Conservation (phyloP, 2,888 invertebrate species). For the Metellina segmentata region DNA sequence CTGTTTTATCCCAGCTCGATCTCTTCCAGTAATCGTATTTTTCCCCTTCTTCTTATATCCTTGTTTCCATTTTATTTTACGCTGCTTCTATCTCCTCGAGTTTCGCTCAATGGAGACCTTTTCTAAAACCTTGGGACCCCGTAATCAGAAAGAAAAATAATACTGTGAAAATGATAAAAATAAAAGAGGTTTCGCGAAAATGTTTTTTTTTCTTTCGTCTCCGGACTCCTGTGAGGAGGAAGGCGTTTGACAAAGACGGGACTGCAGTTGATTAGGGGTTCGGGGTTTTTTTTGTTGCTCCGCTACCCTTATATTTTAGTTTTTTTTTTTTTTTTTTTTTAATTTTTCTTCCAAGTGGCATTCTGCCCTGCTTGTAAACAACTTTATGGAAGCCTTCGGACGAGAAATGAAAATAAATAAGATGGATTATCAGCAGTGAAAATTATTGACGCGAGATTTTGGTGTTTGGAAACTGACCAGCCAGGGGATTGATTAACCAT, state of each 20-base stretch:
- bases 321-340: no score
- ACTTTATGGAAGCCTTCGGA: no score
- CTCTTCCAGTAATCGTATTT: background rate
- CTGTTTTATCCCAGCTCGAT: conserved; percentile 31
- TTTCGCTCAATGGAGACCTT: background rate
- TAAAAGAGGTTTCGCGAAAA: background rate
- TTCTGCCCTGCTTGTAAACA: no score
- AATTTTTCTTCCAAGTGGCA: no score
- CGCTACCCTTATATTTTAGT: no score
- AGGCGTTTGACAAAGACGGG: background rate
- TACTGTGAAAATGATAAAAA: background rate
- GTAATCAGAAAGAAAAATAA: background rate
- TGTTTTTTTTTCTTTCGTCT: background rate
- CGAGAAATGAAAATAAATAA: no score
- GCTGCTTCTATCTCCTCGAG: background rate
- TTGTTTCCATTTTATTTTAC: background rate
- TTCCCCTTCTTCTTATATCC: background rate
- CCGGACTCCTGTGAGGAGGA: background rate
- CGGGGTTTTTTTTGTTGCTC: no score
- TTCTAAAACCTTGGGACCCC: background rate
- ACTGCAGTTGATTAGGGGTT: background rate
- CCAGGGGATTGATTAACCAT: no score
- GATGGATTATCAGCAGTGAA: no score
- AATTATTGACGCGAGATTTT: no score
- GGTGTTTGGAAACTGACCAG: no score